These are phyloP conservation scores for Ophion costatus DNA, from an alignment of 2,888 invertebrate species.

Conservation along the genomic window DNA sequence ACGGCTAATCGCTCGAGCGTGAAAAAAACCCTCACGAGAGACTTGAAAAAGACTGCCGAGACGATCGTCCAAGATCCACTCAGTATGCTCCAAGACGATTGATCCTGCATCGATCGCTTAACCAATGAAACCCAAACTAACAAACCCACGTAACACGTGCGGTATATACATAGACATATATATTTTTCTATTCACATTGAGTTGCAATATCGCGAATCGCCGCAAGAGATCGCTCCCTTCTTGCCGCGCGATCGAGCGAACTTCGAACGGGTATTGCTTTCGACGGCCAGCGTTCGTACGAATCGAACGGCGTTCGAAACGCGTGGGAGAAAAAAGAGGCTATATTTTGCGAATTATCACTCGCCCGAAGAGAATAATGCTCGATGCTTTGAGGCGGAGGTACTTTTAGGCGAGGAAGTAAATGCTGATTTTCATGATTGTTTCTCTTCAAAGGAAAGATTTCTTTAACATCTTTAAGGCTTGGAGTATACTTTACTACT, in stretches of 20 bases:
- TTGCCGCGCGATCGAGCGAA: background rate
- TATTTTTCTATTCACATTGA: conserved; percentile 67
- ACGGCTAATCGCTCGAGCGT: conserved; percentile 60
- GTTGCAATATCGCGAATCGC: conserved; percentile 40
- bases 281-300: background rate
- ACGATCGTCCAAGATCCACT: conserved; percentile 81
- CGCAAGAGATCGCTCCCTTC: background rate
- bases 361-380: conserved; percentile 14
- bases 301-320: background rate
- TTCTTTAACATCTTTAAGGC: too few species aligned
- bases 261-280: background rate
- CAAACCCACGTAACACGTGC: conserved; percentile 9
- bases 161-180: conserved; percentile 41
- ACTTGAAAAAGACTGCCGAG: conserved; percentile 80
- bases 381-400: background rate
- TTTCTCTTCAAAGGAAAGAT: too few species aligned
- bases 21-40: conserved; percentile 77
- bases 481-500: too few species aligned
- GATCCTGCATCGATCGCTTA: background rate
- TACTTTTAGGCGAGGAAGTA: too few species aligned
- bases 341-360: conserved; percentile 19
- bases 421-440: too few species aligned
- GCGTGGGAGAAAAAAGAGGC: background rate
- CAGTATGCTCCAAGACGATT: conserved; percentile 77
- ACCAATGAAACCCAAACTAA: background rate